Evolutionary conservation across 1,140 invertebrate genomes (phyloP).

Genomic region (Phthorimaea operculella): DNA sequence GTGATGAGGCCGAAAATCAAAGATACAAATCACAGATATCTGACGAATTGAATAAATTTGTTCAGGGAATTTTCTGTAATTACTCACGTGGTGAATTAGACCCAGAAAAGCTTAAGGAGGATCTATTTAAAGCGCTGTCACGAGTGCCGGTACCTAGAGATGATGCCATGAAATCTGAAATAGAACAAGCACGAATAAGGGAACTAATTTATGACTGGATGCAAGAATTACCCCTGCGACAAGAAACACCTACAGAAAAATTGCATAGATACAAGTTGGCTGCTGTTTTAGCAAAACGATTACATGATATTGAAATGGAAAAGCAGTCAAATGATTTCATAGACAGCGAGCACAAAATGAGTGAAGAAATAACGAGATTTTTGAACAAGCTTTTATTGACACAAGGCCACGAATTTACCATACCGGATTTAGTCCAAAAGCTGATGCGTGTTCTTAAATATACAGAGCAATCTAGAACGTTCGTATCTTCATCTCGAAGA

Average conservation of each 20-base stretch:
- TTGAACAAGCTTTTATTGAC: too few relatives aligned
- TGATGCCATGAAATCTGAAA: conserved; percentile 20
- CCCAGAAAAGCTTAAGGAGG: conserved; percentile 20
- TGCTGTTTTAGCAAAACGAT: background rate
- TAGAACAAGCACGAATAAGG: conserved; percentile 23
- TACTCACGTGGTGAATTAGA: conserved; percentile 21
- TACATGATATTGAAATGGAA: too few relatives aligned
- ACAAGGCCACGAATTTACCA: too few relatives aligned
- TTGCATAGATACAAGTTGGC: background rate
- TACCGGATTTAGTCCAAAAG: too few relatives aligned
- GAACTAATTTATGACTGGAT: conserved; percentile 23
- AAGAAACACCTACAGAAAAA: background rate
- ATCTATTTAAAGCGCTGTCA: conserved; percentile 26
- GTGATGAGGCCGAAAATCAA: conserved; percentile 12
- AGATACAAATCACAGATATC: conserved; percentile 21
- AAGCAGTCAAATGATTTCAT: too few relatives aligned
- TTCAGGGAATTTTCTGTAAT: conserved; percentile 22
- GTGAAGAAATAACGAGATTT: too few relatives aligned
- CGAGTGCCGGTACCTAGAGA: conserved; percentile 25
- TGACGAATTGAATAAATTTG: conserved; percentile 25
- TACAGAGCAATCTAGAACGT: too few relatives aligned
- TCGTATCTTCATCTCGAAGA: too few relatives aligned
- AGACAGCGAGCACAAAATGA: too few relatives aligned
- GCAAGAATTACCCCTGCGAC: conserved; percentile 15
- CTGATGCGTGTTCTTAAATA: too few relatives aligned